A percentile compares a stretch with the other conserved stretches of the same genome.
These are phyloP conservation scores for Cryptotis parvus DNA, from an alignment of 2,113 vertebrate species.

Conservation along the genomic window DNA sequence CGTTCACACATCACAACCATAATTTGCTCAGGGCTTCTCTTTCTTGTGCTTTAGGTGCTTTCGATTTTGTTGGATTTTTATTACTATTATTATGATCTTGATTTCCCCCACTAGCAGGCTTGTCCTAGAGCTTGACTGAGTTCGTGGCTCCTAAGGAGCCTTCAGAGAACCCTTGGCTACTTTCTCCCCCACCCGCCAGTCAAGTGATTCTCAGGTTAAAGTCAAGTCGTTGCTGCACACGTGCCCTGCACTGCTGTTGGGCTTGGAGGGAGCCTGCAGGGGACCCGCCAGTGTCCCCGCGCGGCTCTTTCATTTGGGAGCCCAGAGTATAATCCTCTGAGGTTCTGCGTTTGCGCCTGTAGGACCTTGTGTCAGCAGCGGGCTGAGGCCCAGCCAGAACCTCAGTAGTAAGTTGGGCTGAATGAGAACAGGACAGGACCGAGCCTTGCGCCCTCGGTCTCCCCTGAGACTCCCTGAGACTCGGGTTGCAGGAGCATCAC, in stretches of 20 bases:
- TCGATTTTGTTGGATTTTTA: not conserved
- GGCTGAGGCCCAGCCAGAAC: not conserved
- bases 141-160: slow-evolving; percentile 65
- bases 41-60: slow-evolving; percentile 6
- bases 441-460: too few species aligned
- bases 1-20: slow-evolving; percentile 22
- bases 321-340: not conserved
- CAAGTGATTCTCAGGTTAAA: slow-evolving; percentile 46
- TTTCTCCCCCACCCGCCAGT: slow-evolving; percentile 12
- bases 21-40: slow-evolving; percentile 51
- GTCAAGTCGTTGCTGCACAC: not conserved
- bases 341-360: not conserved
- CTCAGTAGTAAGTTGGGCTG: not conserved
- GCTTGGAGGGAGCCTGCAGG: not conserved
- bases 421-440: not conserved
- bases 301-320: not conserved
- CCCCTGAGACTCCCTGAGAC: not conserved
- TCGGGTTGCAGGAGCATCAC: too few species aligned
- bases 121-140: slow-evolving; percentile 37
- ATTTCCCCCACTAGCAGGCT: slow-evolving; percentile 50
- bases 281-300: not conserved
- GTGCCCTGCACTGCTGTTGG: not conserved
- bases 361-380: not conserved
- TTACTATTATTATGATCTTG: slow-evolving; percentile 58
- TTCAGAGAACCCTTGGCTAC: slow-evolving; percentile 43